Percentiles rank a stretch among this genome's conserved stretches.
Evolutionary conservation across 2,797 vertebrate species (phyloP).

Genomic region (Sebastes matsubarae): DNA sequence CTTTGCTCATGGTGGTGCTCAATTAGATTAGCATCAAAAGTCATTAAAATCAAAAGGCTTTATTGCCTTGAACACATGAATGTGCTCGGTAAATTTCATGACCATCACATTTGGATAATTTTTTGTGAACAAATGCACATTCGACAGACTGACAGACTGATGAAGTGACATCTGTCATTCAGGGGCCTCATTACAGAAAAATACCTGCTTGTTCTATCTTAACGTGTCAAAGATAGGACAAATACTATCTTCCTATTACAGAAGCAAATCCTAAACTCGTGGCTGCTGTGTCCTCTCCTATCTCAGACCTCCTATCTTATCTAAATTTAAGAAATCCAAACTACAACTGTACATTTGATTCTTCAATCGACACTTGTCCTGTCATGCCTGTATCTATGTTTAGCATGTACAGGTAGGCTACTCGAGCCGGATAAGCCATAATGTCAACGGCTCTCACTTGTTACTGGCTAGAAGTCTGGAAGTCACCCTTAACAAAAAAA

Average conservation of each 20-base stretch:
- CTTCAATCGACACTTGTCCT: background rate
- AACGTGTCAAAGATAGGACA: background rate
- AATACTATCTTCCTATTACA: background rate
- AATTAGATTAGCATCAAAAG: background rate
- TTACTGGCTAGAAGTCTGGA: too few relatives aligned
- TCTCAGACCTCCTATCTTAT: background rate
- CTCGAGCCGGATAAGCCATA: background rate
- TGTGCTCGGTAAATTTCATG: background rate
- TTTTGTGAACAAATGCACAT: background rate
- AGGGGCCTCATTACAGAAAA: background rate
- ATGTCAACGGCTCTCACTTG: background rate
- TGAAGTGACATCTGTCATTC: background rate
- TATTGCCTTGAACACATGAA: background rate
- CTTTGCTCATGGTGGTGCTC: background rate
- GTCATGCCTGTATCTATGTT: accelerated
- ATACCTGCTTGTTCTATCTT: background rate
- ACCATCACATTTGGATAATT: background rate
- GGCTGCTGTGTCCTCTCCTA: background rate
- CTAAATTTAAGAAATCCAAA: background rate
- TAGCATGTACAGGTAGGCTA: background rate
- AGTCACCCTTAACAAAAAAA: too few relatives aligned
- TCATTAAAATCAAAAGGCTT: background rate
- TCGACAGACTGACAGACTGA: background rate
- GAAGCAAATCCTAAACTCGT: background rate
- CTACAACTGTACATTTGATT: background rate